Evolutionary conservation across 2,113 vertebrate species (phyloP).

Genomic region (Anser brachyrhynchus): DNA sequence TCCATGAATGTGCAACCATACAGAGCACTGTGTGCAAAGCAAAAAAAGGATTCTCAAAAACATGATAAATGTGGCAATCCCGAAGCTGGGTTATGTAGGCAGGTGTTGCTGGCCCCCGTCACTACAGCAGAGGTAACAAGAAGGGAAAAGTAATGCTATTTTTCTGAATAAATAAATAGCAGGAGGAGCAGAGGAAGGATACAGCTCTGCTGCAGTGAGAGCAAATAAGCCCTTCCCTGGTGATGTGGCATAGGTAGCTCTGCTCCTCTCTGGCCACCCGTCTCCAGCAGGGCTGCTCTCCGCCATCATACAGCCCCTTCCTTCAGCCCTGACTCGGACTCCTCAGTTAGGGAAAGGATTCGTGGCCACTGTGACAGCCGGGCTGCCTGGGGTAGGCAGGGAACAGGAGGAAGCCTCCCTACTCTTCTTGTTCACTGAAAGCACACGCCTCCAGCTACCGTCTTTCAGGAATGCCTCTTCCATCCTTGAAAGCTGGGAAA

Average conservation of each 20-base stretch:
- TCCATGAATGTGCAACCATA: not conserved
- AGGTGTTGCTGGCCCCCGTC: not conserved
- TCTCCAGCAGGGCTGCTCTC: too few relatives aligned
- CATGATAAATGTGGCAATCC: not conserved
- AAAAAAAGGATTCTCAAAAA: not conserved
- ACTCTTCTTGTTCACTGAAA: not conserved
- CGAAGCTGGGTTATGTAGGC: not conserved
- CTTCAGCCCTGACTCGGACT: too few relatives aligned
- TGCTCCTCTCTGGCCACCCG: too few relatives aligned
- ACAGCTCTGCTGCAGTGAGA: not conserved
- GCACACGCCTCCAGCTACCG: accelerated
- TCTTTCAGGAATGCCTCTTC: not conserved
- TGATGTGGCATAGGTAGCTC: too few relatives aligned
- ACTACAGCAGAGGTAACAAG: not conserved
- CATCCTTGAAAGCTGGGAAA: not conserved
- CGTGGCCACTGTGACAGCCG: too few relatives aligned
- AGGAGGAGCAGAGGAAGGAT: not conserved
- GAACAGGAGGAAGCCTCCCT: too few relatives aligned
- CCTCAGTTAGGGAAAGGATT: too few relatives aligned
- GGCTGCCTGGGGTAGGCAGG: too few relatives aligned
- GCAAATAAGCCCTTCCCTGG: too few relatives aligned
- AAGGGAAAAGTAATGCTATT: not conserved
- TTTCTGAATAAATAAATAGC: not conserved
- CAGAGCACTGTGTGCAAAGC: accelerated
- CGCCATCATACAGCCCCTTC: too few relatives aligned